Base-by-base conservation (phyloP, 2,888 invertebrate species). In the Sialis fuliginosa region DNA sequence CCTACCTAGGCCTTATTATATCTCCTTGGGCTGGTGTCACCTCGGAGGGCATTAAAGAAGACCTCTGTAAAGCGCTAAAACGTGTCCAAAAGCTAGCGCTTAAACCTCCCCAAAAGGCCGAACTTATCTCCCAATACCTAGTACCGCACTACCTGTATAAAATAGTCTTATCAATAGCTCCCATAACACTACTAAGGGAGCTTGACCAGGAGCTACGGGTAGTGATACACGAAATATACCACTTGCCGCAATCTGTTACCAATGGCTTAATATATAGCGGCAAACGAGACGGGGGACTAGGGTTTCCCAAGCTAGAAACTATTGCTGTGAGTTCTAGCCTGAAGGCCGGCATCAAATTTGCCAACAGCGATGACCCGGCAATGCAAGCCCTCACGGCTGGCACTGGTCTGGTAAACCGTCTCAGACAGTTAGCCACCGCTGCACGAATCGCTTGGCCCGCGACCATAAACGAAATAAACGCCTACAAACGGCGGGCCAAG, bases 401-500 rank as follows among this genome's bases (percentile, higher is more conserved):
- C 22, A 22, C 22, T 4, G 22, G 22, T 22, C 22, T 22, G 22
- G 22, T 2, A 22, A 22, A 22, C 22, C 22, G 22, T 22, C 22
- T 22, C 22, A 22, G 22, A 22, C 22, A 22, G 22, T 22, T 22
- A 22, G 22, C 22, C 12, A 42, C n/a, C 45, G 37, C 48, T 8
- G 50, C 45, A 22, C 49, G 55, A 5, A 32, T 57, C 5, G 44
- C 47, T n/a, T 57, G 55, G 55, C 55, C 56, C 5, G 35, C 52
- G 6, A 42, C 42, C 31, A 10, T 13, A 9, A 13, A 40, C 13
- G 49, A 50, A 7, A 2, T 53, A 5, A 41, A 48, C 2, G 10
- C 13, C 12, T 48, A 35, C 33, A 51, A 52, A 47, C 10, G 13
- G 33, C 33, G 34, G 40, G 47, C 39, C 44, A 55, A 54, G 43